Evolutionary conservation across 1,140 invertebrate genomes (phyloP), one percentile per base, ranked within the genome.

Genomic region (Mycetomoellerius zeteki): DNA sequence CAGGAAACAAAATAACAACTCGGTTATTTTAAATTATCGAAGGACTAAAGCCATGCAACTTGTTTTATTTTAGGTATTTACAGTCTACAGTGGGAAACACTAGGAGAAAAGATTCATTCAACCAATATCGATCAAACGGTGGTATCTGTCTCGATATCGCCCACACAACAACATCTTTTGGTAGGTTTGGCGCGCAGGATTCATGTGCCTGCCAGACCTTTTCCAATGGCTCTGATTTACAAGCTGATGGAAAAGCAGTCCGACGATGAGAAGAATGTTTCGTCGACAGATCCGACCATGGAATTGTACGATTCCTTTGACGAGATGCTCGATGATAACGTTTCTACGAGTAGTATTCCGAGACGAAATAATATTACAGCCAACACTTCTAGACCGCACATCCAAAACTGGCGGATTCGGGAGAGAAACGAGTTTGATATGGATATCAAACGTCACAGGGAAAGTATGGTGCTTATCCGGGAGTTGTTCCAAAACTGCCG

Each of bases 101-200:
- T 98, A 30, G 98, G 98, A 0, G 96, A 98, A 93, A 97, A 97
- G 94, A 95, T 98, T 21, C 98, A 97, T 94, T 97, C 97, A 4
- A 97, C 97, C 12, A 96, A 96, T 92, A 97, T 98, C 89, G 97
- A 97, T 89, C 97, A 98, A 80, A 97, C 97, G 92, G 98, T 97
- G 0, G 97, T 98, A 27, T 98, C 98, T 21, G 97, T 98, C 7
- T 97, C 97, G 78, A 95, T 98, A 54, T 98, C 98, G 4, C 98
- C 98, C 1, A 96, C 97, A 2, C 96, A 96, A 85, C 96, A 97
- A 19, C 97, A 98, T 95, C 95, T 98, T 6, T 95, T 98, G 43
- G 97, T 98, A 8, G 98, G 98, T 37, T 95, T 98, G 24, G 97
- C 97, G 69, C 96, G 96, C 2, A 94, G 97, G 33, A 96, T 96